These are phyloP conservation scores for Drosophila testacea DNA, from an alignment of 2,888 invertebrate genomes.

Conservation along the genomic window DNA sequence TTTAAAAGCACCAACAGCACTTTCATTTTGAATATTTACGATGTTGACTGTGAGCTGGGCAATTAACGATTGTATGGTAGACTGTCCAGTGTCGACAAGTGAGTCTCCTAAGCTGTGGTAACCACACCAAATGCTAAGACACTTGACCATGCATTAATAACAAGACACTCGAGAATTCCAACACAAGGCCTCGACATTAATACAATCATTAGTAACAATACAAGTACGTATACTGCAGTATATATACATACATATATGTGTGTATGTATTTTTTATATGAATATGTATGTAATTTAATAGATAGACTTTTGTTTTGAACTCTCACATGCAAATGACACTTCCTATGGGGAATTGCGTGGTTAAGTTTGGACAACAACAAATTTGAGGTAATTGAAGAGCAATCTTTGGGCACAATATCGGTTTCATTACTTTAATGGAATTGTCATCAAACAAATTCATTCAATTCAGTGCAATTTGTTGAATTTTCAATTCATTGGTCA, in stretches of 20 bases:
- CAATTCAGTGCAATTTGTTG: not conserved
- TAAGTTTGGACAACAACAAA: constrained; percentile 15
- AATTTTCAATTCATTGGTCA: constrained; percentile 13
- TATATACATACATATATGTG: not conserved
- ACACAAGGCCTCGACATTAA: constrained; percentile 15
- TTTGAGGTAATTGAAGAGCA: constrained; percentile 38
- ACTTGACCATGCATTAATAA: constrained; percentile 46
- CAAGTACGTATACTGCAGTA: too few relatives aligned
- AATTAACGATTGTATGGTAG: not conserved
- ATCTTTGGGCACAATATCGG: constrained; percentile 31
- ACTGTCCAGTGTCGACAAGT: not conserved
- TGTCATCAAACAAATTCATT: constrained; percentile 18
- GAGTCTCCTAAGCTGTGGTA: constrained; percentile 4
- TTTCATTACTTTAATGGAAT: constrained; percentile 49
- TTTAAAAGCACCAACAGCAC: constrained; percentile 57
- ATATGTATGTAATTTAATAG: constrained; percentile 5
- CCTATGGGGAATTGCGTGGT: constrained; percentile 14
- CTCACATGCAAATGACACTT: constrained; percentile 13
- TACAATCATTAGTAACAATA: constrained; percentile 2
- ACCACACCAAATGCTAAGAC: constrained; percentile 15
- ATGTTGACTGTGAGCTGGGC: constrained; percentile 10
- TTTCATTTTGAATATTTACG: constrained; percentile 48
- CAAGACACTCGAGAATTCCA: constrained; percentile 32
- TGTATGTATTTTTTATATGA: not conserved
- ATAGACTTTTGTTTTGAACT: not conserved